Conservation (phyloP, 2,113 vertebrate species). For the Synodontis membranacea region DNA sequence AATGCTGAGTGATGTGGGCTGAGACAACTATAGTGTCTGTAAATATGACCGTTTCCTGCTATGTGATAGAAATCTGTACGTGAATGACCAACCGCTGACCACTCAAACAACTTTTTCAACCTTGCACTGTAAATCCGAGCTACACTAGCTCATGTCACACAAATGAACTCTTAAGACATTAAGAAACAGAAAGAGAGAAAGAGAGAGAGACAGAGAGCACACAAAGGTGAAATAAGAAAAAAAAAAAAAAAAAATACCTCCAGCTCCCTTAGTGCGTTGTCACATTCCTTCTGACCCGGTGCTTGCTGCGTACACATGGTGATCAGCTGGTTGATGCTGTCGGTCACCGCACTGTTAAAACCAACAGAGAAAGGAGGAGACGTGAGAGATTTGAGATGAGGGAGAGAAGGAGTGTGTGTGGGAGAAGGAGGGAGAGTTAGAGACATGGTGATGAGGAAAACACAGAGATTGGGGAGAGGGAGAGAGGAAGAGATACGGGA, state of each 20-base stretch:
- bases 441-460: constrained; percentile 25
- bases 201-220: background rate
- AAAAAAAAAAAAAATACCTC: too few relatives aligned
- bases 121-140: background rate
- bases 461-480: constrained; percentile 25
- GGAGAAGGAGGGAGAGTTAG: constrained; percentile 37
- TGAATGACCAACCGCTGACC: background rate
- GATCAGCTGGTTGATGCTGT: constrained; percentile 98
- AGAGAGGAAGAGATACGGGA: constrained; percentile 31
- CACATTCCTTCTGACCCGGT: constrained; percentile 94
- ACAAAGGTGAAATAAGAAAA: background rate
- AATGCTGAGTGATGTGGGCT: background rate
- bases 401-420: constrained; percentile 39
- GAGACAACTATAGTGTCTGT: background rate
- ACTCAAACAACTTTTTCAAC: constrained; percentile 7
- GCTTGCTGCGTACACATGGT: constrained; percentile 98
- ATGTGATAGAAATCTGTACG: background rate
- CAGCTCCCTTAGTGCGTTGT: constrained; percentile 91
- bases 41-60: background rate
- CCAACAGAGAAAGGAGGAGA: constrained; percentile 35
- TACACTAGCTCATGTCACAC: background rate
- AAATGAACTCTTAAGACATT: constrained; percentile 15
- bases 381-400: constrained; percentile 22
- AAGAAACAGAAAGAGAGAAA: background rate
- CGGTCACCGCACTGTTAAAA: constrained; percentile 84